Evolutionary conservation across 2,797 vertebrate genomes (phyloP).

Genomic region (Neosilurus hyrtlii): DNA sequence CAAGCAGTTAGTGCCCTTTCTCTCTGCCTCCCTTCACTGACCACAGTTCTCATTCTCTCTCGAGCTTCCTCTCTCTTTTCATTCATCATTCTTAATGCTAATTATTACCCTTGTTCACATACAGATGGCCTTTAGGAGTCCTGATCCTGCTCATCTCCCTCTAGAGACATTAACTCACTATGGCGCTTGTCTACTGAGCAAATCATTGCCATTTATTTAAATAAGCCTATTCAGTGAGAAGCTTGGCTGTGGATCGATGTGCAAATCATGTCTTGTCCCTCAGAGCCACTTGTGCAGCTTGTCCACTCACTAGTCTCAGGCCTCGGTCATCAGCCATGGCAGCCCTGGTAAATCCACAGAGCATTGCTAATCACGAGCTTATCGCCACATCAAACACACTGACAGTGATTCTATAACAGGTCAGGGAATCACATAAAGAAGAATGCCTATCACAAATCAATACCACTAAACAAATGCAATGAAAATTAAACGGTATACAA

Average conservation of each 20-base stretch:
- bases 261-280: conserved; percentile 64
- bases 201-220: conserved; percentile 66
- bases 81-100: conserved; percentile 56
- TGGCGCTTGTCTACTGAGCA: conserved; percentile 56
- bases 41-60: conserved; percentile 11
- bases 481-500: not conserved
- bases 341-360: conserved; percentile 13
- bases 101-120: conserved; percentile 47
- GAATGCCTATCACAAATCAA: conserved; percentile 22
- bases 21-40: conserved; percentile 1
- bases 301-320: conserved; percentile 50
- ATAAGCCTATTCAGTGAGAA: conserved; percentile 57
- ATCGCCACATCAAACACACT: conserved; percentile 37
- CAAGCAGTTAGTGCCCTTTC: not conserved
- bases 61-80: conserved; percentile 28
- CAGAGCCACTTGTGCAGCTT: conserved; percentile 50
- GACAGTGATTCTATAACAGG: conserved; percentile 19
- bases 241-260: conserved; percentile 63
- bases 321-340: conserved; percentile 14
- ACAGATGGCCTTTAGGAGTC: conserved; percentile 55
- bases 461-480: conserved; percentile 30
- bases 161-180: conserved; percentile 58
- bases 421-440: not conserved
- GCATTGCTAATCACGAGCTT: conserved; percentile 9
- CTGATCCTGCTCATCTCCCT: conserved; percentile 50